phyloP scores from a whole-genome alignment of 2,797 vertebrate species.

The Tokudaia muenninki region DNA sequence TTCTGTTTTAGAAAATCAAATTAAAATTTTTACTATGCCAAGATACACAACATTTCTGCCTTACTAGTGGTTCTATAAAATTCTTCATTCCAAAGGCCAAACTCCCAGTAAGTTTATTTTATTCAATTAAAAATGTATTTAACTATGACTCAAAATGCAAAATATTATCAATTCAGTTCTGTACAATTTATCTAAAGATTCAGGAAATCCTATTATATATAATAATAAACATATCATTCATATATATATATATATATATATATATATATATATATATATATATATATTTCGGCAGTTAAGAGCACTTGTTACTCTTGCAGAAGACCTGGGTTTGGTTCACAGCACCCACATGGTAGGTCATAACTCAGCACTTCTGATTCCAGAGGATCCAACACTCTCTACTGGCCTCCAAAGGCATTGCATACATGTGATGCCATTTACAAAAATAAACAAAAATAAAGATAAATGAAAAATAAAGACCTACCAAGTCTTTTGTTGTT shows the following conservation, averaged over 20 bases:
- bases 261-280: too few species aligned
- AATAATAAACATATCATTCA: too few species aligned
- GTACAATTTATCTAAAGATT: background rate
- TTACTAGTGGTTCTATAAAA: slow-evolving; percentile 32
- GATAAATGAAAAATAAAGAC: background rate
- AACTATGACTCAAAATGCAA: background rate
- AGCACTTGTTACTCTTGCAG: background rate
- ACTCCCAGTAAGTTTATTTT: slow-evolving; percentile 14
- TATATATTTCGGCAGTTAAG: background rate
- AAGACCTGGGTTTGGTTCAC: background rate
- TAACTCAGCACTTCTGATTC: background rate
- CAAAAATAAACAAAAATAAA: background rate
- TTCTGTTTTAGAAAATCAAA: slow-evolving; percentile 8
- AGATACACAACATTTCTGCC: slow-evolving; percentile 9
- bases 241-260: too few species aligned
- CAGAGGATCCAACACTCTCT: background rate
- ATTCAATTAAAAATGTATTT: slow-evolving; percentile 27
- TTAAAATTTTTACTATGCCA: slow-evolving; percentile 19
- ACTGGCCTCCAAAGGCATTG: too few species aligned
- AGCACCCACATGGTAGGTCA: background rate
- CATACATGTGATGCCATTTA: background rate
- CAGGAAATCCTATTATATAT: background rate
- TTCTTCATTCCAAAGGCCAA: slow-evolving; percentile 20
- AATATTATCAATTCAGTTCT: background rate
- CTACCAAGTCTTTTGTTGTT: background rate